Evolutionary conservation across 2,113 vertebrate species (phyloP).

Genomic region (Clarias batrachus): DNA sequence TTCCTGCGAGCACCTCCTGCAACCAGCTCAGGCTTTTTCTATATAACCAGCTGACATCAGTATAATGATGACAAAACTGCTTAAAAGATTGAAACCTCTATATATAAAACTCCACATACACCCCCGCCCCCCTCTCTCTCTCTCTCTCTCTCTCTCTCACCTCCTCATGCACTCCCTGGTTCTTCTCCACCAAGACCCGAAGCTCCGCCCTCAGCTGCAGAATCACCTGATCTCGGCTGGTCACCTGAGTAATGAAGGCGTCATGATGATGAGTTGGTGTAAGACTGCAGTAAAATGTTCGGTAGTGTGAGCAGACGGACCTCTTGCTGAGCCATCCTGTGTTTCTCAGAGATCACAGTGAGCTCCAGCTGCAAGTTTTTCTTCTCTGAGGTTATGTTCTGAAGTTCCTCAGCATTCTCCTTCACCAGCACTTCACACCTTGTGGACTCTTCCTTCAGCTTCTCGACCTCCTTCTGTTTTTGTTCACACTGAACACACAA

Average conservation of each 20-base stretch:
- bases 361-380: conserved; percentile 66
- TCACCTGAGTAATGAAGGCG: conserved; percentile 47
- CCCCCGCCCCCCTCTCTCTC: background rate
- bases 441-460: conserved; percentile 58
- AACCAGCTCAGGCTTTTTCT: conserved; percentile 48
- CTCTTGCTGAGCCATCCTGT: conserved; percentile 63
- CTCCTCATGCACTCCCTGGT: conserved; percentile 58
- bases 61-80: conserved; percentile 34
- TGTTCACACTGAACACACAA: conserved; percentile 57
- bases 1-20: conserved; percentile 30
- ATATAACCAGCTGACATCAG: conserved; percentile 46
- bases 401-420: conserved; percentile 57
- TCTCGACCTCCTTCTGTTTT: conserved; percentile 59
- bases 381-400: conserved; percentile 59
- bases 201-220: conserved; percentile 63
- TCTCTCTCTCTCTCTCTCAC: conserved; percentile 46
- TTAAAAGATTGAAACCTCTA: background rate
- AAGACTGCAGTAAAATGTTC: background rate
- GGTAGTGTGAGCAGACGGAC: conserved; percentile 36
- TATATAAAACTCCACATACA: background rate
- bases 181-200: conserved; percentile 59
- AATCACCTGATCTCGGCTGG: conserved; percentile 64
- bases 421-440: conserved; percentile 56
- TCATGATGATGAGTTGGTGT: background rate
- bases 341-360: conserved; percentile 64